Evolutionary conservation across 2,797 vertebrate genomes (phyloP).

Genomic region (Spinibarbus caldwelli): DNA sequence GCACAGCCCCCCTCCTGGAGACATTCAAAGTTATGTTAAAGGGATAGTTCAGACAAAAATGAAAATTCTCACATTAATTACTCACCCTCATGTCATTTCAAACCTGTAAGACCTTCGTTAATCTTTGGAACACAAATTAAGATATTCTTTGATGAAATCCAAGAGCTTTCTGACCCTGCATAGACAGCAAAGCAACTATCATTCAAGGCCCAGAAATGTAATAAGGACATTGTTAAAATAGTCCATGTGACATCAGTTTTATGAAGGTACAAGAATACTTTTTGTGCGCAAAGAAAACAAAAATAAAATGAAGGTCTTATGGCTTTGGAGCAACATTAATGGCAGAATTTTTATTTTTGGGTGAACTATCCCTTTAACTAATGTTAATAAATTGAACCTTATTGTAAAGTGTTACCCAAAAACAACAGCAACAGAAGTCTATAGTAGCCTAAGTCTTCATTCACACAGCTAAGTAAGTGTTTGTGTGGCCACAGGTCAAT

Average conservation of each 20-base stretch:
- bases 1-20: neutral
- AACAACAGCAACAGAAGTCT: neutral
- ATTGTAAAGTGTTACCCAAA: neutral
- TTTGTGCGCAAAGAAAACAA: neutral
- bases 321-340: too few relatives aligned
- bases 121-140: neutral
- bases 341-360: too few relatives aligned
- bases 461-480: neutral
- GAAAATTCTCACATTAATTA: neutral
- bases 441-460: neutral
- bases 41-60: neutral
- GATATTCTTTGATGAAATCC: neutral
- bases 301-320: too few relatives aligned
- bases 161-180: neutral
- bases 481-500: neutral
- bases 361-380: neutral
- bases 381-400: neutral
- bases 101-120: too few relatives aligned
- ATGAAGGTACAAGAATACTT: neutral
- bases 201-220: neutral
- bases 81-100: neutral
- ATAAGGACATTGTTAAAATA: neutral
- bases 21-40: neutral
- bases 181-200: neutral
- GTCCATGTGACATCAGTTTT: neutral